Percentiles rank a stretch among this genome's conserved stretches.
Conservation (phyloP, 2,113 vertebrate genomes). For the Microtus pennsylvanicus region DNA sequence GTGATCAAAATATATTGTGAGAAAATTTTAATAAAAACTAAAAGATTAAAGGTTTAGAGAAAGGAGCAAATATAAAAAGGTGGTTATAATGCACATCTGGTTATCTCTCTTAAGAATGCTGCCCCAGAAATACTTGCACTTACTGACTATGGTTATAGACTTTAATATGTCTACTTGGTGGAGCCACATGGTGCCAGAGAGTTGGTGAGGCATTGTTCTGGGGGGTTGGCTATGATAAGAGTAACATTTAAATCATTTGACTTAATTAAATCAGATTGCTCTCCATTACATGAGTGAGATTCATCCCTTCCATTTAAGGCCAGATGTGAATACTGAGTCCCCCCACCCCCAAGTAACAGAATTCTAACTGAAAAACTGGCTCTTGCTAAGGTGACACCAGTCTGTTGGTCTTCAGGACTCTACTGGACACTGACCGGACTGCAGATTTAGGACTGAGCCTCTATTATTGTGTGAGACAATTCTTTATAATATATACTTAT, state of each 20-base stretch:
- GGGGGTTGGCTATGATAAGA: background rate
- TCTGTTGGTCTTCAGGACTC: conserved; percentile 1
- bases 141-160: background rate
- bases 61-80: background rate
- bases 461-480: conserved; percentile 48
- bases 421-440: background rate
- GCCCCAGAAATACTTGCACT: background rate
- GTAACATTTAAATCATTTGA: background rate
- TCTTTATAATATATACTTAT: background rate
- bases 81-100: background rate
- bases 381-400: background rate
- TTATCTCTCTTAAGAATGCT: background rate
- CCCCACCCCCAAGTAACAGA: conserved; percentile 25
- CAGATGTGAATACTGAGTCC: background rate
- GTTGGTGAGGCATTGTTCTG: background rate
- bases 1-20: background rate
- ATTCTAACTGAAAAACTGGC: conserved; percentile 40
- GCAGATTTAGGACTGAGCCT: conserved; percentile 16
- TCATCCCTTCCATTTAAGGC: background rate
- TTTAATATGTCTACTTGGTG: background rate
- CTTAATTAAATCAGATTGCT: background rate
- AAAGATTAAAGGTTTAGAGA: background rate
- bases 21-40: background rate
- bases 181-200: background rate
- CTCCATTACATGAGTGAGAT: background rate